Percentiles rank a stretch among this genome's conserved stretches.
Evolutionary conservation across 2,888 invertebrate species (phyloP).

Genomic region (Sialis fuliginosa): DNA sequence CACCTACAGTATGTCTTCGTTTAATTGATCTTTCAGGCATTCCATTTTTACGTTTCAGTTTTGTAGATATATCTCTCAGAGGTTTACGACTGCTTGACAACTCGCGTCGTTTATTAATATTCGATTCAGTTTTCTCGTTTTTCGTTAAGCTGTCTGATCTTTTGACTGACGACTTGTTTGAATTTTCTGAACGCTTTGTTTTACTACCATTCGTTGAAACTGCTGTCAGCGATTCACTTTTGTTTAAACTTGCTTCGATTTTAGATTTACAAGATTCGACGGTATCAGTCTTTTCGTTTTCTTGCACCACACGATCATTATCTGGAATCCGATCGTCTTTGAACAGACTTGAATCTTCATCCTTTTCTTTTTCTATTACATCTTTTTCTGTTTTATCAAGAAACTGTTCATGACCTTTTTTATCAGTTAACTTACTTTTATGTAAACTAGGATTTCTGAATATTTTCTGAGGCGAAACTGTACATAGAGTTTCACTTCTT

Average conservation of each 20-base stretch:
- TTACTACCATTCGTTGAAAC: conserved; percentile 26
- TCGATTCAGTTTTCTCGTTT: conserved; percentile 61
- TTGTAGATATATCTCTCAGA: conserved; percentile 32
- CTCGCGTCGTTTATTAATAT: conserved; percentile 55
- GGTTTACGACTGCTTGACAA: conserved; percentile 23
- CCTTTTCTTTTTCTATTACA: conserved; percentile 25
- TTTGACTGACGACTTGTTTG: conserved; percentile 34
- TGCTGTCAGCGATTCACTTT: conserved; percentile 31
- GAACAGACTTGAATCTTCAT: conserved; percentile 20
- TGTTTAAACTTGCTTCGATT: conserved; percentile 43
- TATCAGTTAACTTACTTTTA: conserved; percentile 18
- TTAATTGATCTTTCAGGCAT: conserved; percentile 72
- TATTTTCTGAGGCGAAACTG: conserved; percentile 19
- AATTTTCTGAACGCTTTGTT: conserved; percentile 40
- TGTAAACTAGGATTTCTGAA: conserved; percentile 34
- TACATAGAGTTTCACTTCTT: not conserved
- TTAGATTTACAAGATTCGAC: conserved; percentile 23
- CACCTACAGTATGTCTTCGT: conserved; percentile 81
- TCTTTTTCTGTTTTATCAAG: conserved; percentile 8
- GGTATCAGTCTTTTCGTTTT: conserved; percentile 13
- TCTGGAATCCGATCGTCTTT: conserved; percentile 17
- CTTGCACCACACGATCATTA: conserved; percentile 18
- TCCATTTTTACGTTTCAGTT: conserved; percentile 57
- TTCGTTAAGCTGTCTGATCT: conserved; percentile 48
- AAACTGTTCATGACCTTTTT: conserved; percentile 9